Conservation (phyloP, 2,888 invertebrate genomes). For the Mythimna ferrago region DNA sequence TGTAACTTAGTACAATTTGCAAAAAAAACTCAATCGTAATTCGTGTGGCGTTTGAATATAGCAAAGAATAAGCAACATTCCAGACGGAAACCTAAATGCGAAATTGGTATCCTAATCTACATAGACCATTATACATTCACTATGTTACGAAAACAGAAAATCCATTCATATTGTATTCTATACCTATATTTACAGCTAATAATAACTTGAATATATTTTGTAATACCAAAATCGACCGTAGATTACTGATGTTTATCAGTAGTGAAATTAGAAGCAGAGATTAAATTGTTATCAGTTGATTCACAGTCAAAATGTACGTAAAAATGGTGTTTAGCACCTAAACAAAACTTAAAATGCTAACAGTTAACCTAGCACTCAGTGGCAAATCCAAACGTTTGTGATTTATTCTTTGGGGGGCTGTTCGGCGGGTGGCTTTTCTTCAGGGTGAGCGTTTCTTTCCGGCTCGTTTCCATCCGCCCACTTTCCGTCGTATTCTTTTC, state of each 20-base stretch:
- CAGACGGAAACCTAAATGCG: constrained; percentile 54
- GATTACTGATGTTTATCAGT: constrained; percentile 35
- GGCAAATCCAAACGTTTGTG: constrained; percentile 47
- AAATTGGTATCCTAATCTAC: constrained; percentile 47
- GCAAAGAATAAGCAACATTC: constrained; percentile 39
- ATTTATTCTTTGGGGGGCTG: constrained; percentile 82
- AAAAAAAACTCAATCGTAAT: constrained; percentile 12
- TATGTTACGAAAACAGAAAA: constrained; percentile 47
- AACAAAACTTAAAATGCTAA: constrained; percentile 48
- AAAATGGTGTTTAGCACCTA: constrained; percentile 52
- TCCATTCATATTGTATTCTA: constrained; percentile 56
- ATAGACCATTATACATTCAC: constrained; percentile 41
- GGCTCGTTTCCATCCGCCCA: constrained; percentile 92
- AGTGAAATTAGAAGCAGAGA: background rate
- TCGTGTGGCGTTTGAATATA: constrained; percentile 13
- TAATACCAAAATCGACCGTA: constrained; percentile 45
- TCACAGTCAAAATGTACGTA: constrained; percentile 52
- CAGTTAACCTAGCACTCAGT: constrained; percentile 59
- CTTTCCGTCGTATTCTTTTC: constrained; percentile 92
- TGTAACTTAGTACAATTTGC: constrained; percentile 7
- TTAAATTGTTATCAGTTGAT: constrained; percentile 35
- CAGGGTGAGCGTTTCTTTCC: constrained; percentile 75
- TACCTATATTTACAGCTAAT: constrained; percentile 63
- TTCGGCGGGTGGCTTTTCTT: constrained; percentile 83
- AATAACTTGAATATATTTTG: constrained; percentile 55